Conservation (phyloP, 1,140 invertebrate genomes). For the Atta cephalotes region DNA sequence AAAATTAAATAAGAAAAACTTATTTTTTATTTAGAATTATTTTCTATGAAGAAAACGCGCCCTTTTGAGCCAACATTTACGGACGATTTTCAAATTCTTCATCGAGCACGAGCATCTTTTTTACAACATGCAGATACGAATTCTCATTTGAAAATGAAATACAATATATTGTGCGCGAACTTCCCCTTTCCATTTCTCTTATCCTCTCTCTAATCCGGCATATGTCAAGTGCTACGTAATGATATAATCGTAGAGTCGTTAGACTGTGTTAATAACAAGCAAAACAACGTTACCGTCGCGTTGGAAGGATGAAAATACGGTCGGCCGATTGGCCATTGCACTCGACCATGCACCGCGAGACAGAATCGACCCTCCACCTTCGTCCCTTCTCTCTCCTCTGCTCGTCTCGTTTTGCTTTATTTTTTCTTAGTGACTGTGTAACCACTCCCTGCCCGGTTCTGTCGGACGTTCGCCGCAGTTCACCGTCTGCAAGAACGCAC, state of each 20-base stretch:
- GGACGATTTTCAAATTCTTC: background rate
- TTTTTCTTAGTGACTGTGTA: conserved; percentile 6
- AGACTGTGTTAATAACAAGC: conserved; percentile 9
- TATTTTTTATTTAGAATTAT: background rate
- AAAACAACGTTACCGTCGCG: background rate
- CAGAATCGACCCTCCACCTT: conserved; percentile 29
- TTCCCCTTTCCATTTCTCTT: too few relatives aligned
- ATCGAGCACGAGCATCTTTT: background rate
- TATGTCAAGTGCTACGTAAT: background rate
- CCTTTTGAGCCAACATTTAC: background rate
- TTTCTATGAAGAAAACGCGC: background rate
- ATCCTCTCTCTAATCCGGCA: background rate
- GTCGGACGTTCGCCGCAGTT: conserved; percentile 18
- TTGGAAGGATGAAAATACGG: conserved; percentile 23
- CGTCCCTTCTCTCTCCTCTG: background rate
- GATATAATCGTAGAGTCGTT: background rate
- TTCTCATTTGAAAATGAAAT: background rate
- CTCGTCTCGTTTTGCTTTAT: background rate
- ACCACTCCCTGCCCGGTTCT: conserved; percentile 54
- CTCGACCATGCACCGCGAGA: conserved; percentile 41
- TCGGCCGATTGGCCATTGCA: conserved; percentile 34
- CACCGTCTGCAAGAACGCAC: conserved; percentile 32
- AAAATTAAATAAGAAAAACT: conserved; percentile 6
- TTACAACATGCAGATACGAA: background rate
- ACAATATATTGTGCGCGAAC: background rate